Evolutionary conservation across 2,888 invertebrate genomes (phyloP), one percentile per base, ranked within the genome.

Genomic region (Lamproptera curius): DNA sequence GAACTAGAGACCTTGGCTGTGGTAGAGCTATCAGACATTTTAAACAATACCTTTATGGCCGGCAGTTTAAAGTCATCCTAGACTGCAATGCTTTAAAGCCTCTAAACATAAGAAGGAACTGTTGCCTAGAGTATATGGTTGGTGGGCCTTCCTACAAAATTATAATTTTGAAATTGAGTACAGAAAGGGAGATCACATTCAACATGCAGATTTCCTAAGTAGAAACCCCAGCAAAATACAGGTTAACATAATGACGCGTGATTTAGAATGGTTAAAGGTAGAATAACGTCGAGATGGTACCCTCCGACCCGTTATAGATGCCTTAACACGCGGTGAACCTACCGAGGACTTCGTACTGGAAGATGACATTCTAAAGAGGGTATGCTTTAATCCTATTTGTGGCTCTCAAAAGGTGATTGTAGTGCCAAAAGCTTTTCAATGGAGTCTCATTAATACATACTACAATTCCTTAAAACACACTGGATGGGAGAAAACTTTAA

Each of bases 41-140:
- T 38, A 49, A 61, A 0, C 62, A 63, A 2, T 65, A 51, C 28
- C 40, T 65, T 0, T 55, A 58, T 23, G 57, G 57, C 0, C 46
- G 55, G 16, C 23, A 37, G 28, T 57, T 59, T 34, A 50, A 42
- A 28, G 44, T 56, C 6, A 36, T 57, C 6, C 56, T 58, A 9
- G 55, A 66, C 17, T 67, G 64, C 34, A 65, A 66, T 13, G 55
- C 62, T 0, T 38, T 67, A 65, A 63, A 45, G 61, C 65, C 0
- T 63, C 65, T 0, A 54, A 57, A 14, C 56, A 59, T n/a, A 63
- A 66, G 42, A 42, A 53, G 46, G 64, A 67, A 3, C 23, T 68
- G 0, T 16, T 57, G 0, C 63, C 65, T 0, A 41, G 63, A 0
- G 48, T 68, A 1, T 59, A 63, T 37, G 15, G 64, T 2, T 65